Evolutionary conservation across 2,888 invertebrate species (phyloP), one percentile per base, ranked within the genome.

Genomic region (Athetis lepigone): DNA sequence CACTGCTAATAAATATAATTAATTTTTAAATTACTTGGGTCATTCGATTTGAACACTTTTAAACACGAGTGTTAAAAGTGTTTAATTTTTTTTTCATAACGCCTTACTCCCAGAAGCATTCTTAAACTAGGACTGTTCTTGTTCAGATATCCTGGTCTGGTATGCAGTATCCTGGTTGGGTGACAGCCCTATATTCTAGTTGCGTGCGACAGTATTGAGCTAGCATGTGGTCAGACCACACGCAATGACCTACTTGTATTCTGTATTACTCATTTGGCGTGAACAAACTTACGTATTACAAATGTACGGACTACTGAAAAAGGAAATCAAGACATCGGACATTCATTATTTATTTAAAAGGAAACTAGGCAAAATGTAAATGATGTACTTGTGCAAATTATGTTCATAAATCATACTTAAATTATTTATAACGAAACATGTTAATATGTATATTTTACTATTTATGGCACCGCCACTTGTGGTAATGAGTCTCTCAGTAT

Each of bases 171-270:
- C n/a, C n/a, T n/a, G n/a, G n/a, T n/a, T n/a, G n/a, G n/a, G n/a
- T n/a, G n/a, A n/a, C n/a, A n/a, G n/a, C n/a, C n/a, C n/a, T n/a
- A n/a, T n/a, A n/a, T n/a, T n/a, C n/a, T n/a, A n/a, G n/a, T n/a
- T n/a, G n/a, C n/a, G 55, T 55, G 16, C 45, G 25, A 59, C 18
- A 16, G n/a, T 65, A 2, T 3, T 56, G 21, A 9, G 19, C 18
- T 23, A 18, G 18, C 3, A n/a, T 11, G 18, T 23, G 43, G 45
- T 27, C 46, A 25, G 50, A 2, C n/a, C 29, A 5, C 71, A 70
- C 54, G 71, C 65, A 51, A 70, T 33, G 13, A 7, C 7, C 23
- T 23, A 46, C 43, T 37, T 13, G 13, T 8, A 13, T 50, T 62
- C 29, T 13, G 13, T 8, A 13, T 50, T 62, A 47, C 39, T 19